Conservation (phyloP, 2,113 vertebrate genomes). For the Corvus hawaiiensis region DNA sequence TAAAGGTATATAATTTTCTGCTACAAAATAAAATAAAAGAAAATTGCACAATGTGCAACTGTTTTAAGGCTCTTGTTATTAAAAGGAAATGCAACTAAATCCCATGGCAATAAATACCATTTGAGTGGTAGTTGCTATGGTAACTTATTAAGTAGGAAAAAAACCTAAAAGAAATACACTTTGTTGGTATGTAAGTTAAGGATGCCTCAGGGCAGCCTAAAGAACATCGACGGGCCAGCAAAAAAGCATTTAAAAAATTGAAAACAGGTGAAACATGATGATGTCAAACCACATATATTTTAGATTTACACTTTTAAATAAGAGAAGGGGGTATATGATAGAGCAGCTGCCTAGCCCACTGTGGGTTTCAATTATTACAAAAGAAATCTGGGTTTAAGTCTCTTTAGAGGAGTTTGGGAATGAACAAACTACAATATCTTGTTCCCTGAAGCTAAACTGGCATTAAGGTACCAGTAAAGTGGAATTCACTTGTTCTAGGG, state of each 20-base stretch:
- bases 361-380: neutral
- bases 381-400: neutral
- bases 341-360: neutral
- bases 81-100: slow-evolving; percentile 64
- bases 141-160: slow-evolving; percentile 64
- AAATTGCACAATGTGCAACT: neutral
- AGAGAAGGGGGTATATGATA: neutral
- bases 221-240: neutral
- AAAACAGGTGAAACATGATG: neutral
- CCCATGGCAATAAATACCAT: slow-evolving; percentile 58
- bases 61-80: slow-evolving; percentile 51
- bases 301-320: slow-evolving; percentile 2
- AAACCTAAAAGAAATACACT: slow-evolving; percentile 5
- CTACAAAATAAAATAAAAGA: slow-evolving; percentile 5
- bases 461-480: neutral
- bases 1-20: slow-evolving; percentile 2
- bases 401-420: slow-evolving; percentile 12
- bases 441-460: slow-evolving; percentile 16
- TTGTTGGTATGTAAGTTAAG: slow-evolving; percentile 52
- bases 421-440: neutral
- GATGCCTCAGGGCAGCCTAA: slow-evolving; percentile 22
- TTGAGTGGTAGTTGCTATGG: slow-evolving; percentile 68
- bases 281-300: neutral
- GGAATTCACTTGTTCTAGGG: neutral
- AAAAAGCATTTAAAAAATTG: neutral